Evolutionary conservation across 2,888 invertebrate species (phyloP).

Genomic region (Mythimna lalbum): DNA sequence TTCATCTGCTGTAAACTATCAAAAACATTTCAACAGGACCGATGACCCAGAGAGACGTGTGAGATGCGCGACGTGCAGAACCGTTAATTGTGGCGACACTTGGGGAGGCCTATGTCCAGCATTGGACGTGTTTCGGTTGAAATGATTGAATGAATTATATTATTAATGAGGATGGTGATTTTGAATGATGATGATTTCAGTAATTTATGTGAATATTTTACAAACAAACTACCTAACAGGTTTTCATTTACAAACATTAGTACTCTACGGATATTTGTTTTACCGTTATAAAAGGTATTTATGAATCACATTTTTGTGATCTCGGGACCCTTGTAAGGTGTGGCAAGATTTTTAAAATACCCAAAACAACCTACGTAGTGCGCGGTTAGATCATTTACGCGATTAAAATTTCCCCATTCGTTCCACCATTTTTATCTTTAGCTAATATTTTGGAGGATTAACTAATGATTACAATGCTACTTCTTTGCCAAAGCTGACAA

Average conservation of each 20-base stretch:
- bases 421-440: background rate
- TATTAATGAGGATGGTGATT: too few species aligned
- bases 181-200: too few species aligned
- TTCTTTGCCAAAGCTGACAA: background rate
- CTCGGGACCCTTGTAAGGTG: constrained; percentile 51
- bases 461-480: background rate
- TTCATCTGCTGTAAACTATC: background rate
- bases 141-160: too few species aligned
- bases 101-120: too few species aligned
- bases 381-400: constrained; percentile 19
- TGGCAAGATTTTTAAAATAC: constrained; percentile 33
- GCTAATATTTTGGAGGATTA: background rate
- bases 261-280: constrained; percentile 32
- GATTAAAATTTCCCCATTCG: constrained; percentile 8
- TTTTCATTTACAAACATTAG: background rate
- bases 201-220: background rate
- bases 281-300: constrained; percentile 68
- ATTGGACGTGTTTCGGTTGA: too few species aligned
- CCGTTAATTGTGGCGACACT: too few species aligned
- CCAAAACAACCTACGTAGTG: constrained; percentile 27
- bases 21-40: too few species aligned
- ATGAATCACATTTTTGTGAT: constrained; percentile 62
- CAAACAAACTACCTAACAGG: background rate
- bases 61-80: too few species aligned
- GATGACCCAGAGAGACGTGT: too few species aligned